These are phyloP conservation scores for Drosophila birchii DNA, from an alignment of 2,888 invertebrate genomes.

Conservation along the genomic window DNA sequence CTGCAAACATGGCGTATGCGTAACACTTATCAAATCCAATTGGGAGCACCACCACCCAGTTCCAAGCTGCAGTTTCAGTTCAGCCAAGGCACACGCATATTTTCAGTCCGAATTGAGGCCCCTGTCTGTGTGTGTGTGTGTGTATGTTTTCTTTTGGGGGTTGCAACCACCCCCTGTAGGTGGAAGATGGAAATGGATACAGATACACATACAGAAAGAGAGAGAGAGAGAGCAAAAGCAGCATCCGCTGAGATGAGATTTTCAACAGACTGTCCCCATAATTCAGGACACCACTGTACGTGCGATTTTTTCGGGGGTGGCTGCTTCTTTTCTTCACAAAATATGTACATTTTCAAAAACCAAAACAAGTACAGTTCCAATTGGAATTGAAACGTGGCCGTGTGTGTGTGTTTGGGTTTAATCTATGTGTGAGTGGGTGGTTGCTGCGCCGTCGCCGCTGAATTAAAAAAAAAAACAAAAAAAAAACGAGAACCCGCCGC, in stretches of 20 bases:
- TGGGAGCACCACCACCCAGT: conserved; percentile 17
- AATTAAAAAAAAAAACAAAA: conserved; percentile 15
- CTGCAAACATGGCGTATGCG: conserved; percentile 59
- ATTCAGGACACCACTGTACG: conserved; percentile 22
- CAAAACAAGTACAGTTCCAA: conserved; percentile 65
- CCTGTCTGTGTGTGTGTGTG: conserved; percentile 15
- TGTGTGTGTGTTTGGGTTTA: neutral
- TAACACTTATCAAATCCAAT: conserved; percentile 43
- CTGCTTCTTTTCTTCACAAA: neutral
- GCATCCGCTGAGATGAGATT: conserved; percentile 22
- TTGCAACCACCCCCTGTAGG: conserved; percentile 33
- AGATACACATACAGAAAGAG: conserved; percentile 44
- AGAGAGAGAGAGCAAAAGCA: conserved; percentile 17
- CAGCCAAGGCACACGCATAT: conserved; percentile 38
- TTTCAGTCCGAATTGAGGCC: conserved; percentile 52
- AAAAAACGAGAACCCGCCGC: conserved; percentile 38
- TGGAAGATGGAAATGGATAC: conserved; percentile 46
- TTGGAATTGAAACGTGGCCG: conserved; percentile 39
- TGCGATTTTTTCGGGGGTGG: conserved; percentile 13
- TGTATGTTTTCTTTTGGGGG: conserved; percentile 42
- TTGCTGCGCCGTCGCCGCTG: conserved; percentile 59
- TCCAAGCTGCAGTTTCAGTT: conserved; percentile 36
- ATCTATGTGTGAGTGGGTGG: conserved; percentile 4
- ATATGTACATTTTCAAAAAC: conserved; percentile 13
- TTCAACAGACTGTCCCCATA: conserved; percentile 19